Evolutionary conservation across 2,797 vertebrate species (phyloP).

Genomic region (Periophthalmus magnuspinnatus): DNA sequence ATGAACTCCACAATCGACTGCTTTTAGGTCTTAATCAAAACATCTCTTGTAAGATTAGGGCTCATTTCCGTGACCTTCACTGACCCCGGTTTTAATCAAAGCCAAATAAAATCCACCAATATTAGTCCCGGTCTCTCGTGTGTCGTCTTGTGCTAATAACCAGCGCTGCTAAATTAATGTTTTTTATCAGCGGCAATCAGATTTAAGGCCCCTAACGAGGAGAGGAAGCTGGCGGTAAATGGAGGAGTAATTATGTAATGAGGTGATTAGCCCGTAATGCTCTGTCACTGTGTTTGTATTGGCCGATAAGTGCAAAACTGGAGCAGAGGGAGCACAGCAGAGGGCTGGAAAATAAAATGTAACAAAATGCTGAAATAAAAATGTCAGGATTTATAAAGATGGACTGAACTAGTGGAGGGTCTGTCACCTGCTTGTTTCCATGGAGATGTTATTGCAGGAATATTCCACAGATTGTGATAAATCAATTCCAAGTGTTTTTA

Average conservation of each 20-base stretch:
- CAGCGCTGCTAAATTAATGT: slow-evolving; percentile 33
- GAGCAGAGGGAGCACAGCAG: slow-evolving; percentile 5
- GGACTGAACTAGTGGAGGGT: too few species aligned
- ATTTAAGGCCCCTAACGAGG: slow-evolving; percentile 45
- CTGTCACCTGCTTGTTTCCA: too few species aligned
- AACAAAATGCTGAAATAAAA: neutral
- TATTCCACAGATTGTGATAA: neutral
- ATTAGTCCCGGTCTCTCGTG: neutral
- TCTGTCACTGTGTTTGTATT: slow-evolving; percentile 27
- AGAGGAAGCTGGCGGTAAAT: slow-evolving; percentile 47
- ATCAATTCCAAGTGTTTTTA: neutral
- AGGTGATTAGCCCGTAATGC: slow-evolving; percentile 48
- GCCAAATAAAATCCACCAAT: slow-evolving; percentile 8
- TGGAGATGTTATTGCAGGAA: neutral
- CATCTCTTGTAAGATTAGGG: neutral
- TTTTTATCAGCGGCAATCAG: slow-evolving; percentile 43
- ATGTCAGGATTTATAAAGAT: neutral
- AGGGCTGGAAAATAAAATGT: slow-evolving; percentile 3
- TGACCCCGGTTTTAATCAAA: neutral
- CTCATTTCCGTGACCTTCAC: neutral
- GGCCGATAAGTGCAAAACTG: slow-evolving; percentile 27
- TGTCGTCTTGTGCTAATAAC: slow-evolving; percentile 26
- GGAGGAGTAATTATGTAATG: slow-evolving; percentile 53
- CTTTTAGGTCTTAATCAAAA: neutral
- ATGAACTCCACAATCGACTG: neutral